A percentile compares a stretch with the other conserved stretches of the same genome.
Evolutionary conservation across 2,888 invertebrate genomes (phyloP).

Genomic region (Eupithecia insigniata): DNA sequence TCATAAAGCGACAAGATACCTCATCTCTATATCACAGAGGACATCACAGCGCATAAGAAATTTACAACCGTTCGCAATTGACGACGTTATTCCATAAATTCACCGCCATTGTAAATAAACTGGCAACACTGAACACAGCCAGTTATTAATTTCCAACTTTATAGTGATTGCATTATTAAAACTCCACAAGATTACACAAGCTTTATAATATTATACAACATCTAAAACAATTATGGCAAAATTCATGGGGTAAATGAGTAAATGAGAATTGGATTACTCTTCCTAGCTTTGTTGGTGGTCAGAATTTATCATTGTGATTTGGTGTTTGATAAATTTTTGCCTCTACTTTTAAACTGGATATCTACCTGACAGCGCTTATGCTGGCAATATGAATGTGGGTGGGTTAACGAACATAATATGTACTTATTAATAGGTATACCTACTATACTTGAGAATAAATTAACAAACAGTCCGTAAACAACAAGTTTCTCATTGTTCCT

Average conservation of each 20-base stretch:
- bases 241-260: constrained; percentile 30
- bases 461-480: background rate
- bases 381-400: background rate
- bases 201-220: constrained; percentile 29
- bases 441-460: background rate
- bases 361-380: background rate
- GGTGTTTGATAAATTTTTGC: constrained; percentile 25
- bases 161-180: constrained; percentile 41
- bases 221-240: constrained; percentile 33
- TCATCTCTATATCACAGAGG: constrained; percentile 40
- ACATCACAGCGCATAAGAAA: constrained; percentile 53
- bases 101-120: constrained; percentile 53
- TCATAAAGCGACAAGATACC: constrained; percentile 41
- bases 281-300: constrained; percentile 37
- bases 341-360: constrained; percentile 16
- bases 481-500: constrained; percentile 22
- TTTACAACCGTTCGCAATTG: constrained; percentile 45
- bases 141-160: constrained; percentile 36
- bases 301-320: constrained; percentile 34
- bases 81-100: constrained; percentile 50
- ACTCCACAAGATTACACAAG: constrained; percentile 34
- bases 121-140: constrained; percentile 22
- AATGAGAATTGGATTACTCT: constrained; percentile 35
- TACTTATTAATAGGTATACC: too few species aligned
- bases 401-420: background rate